These are phyloP conservation scores for Trichosurus vulpecula DNA, from an alignment of 2,797 vertebrate species.

Conservation along the genomic window DNA sequence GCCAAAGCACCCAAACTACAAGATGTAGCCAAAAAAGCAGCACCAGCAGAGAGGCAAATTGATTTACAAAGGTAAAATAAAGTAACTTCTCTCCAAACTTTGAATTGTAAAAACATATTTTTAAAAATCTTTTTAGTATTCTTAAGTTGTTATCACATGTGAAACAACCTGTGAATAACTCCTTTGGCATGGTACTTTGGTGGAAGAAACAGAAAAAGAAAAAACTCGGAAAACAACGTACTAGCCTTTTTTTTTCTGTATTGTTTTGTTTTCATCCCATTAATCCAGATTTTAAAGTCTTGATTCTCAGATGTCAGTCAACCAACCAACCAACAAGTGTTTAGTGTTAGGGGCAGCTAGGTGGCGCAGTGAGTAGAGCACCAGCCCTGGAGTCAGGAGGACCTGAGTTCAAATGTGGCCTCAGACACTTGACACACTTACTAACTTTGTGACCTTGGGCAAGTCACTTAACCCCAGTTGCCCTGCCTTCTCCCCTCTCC, in stretches of 20 bases:
- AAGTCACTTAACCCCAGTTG: too few relatives aligned
- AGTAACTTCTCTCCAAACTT: neutral
- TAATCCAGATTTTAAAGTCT: neutral
- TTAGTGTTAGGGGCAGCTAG: too few relatives aligned
- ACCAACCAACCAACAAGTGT: neutral
- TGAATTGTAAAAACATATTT: neutral
- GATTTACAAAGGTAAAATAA: conserved; percentile 94
- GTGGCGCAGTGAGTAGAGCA: too few relatives aligned
- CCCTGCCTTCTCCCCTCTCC: too few relatives aligned
- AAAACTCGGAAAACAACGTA: neutral
- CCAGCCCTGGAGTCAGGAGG: too few relatives aligned
- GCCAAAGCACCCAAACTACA: conserved; percentile 97
- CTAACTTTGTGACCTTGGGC: too few relatives aligned
- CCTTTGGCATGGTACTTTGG: neutral
- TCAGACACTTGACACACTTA: too few relatives aligned
- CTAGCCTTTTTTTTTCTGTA: neutral
- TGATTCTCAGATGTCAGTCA: neutral
- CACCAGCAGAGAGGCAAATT: conserved; percentile 95
- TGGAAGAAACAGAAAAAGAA: neutral
- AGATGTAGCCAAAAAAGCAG: conserved; percentile 91
- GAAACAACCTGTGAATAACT: neutral
- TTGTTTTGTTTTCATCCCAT: neutral
- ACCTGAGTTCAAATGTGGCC: too few relatives aligned
- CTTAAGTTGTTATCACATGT: neutral
- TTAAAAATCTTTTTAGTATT: neutral